Percentiles rank a stretch among this genome's conserved stretches.
phyloP scores from a whole-genome alignment of 2,797 vertebrate genomes.

The Leuciscus waleckii region DNA sequence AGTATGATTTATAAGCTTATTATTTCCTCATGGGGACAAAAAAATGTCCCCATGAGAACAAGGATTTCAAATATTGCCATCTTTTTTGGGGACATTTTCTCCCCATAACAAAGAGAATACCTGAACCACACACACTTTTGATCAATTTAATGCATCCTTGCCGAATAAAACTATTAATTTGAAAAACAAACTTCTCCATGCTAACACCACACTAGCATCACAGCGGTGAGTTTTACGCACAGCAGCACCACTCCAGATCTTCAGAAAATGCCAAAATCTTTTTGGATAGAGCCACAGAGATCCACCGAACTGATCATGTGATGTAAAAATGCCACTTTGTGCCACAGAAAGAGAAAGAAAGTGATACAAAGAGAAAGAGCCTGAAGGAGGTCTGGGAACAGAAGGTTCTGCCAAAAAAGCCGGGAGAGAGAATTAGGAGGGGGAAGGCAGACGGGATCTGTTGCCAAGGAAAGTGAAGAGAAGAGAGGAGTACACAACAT shows the following conservation, averaged over 20 bases:
- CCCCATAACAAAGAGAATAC: background rate
- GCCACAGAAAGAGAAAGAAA: constrained; percentile 65
- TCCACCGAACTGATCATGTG: constrained; percentile 66
- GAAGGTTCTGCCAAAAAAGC: constrained; percentile 52
- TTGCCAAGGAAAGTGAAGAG: constrained; percentile 62
- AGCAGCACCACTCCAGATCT: background rate
- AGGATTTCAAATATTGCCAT: no score
- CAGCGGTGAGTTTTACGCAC: background rate
- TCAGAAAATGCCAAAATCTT: background rate
- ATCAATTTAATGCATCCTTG: background rate
- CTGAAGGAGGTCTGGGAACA: constrained; percentile 58
- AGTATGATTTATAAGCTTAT: background rate
- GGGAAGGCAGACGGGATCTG: constrained; percentile 52
- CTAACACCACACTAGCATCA: background rate
- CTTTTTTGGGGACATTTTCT: background rate
- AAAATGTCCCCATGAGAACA: background rate
- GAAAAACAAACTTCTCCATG: background rate
- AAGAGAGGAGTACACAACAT: constrained; percentile 38
- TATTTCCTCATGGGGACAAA: background rate
- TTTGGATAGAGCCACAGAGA: constrained; percentile 5
- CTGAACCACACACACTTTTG: background rate
- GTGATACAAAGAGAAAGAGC: constrained; percentile 59
- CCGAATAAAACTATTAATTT: background rate
- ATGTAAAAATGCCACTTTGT: constrained; percentile 68
- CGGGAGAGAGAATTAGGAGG: constrained; percentile 42